These are phyloP conservation scores for Pelobates cultripes DNA, from an alignment of 2,797 vertebrate genomes.

Conservation along the genomic window DNA sequence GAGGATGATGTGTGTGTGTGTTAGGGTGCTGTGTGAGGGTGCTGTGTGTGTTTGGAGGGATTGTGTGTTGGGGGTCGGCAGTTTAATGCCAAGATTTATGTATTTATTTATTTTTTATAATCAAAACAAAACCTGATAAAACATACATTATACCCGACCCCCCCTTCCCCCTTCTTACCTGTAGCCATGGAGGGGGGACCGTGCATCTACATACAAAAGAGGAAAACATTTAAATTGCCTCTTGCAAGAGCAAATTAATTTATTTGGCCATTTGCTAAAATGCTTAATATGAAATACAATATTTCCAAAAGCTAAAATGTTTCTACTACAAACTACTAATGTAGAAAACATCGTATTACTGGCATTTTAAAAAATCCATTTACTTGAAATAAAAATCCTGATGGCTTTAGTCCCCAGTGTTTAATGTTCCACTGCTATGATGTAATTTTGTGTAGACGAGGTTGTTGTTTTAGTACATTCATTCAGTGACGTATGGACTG, in stretches of 20 bases:
- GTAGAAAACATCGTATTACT: neutral
- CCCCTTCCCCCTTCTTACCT: too few species aligned
- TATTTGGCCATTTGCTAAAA: constrained; percentile 26
- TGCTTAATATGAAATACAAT: neutral
- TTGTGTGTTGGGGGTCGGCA: too few species aligned
- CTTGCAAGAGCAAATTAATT: neutral
- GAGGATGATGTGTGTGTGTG: too few species aligned
- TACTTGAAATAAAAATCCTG: neutral
- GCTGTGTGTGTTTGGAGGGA: too few species aligned
- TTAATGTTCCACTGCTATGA: neutral
- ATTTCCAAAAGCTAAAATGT: constrained; percentile 1
- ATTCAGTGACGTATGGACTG: neutral
- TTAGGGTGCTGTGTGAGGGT: too few species aligned
- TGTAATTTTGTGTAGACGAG: neutral
- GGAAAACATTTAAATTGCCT: neutral
- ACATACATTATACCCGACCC: too few species aligned
- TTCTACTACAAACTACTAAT: neutral
- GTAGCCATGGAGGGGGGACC: too few species aligned
- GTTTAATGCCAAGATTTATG: too few species aligned
- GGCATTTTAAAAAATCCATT: neutral
- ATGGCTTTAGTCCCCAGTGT: constrained; percentile 3
- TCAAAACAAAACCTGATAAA: too few species aligned
- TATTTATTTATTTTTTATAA: too few species aligned
- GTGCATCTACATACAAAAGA: neutral
- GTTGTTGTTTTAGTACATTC: neutral